Evolutionary conservation across 2,113 vertebrate species (phyloP).

Genomic region (Ahaetulla prasina): DNA sequence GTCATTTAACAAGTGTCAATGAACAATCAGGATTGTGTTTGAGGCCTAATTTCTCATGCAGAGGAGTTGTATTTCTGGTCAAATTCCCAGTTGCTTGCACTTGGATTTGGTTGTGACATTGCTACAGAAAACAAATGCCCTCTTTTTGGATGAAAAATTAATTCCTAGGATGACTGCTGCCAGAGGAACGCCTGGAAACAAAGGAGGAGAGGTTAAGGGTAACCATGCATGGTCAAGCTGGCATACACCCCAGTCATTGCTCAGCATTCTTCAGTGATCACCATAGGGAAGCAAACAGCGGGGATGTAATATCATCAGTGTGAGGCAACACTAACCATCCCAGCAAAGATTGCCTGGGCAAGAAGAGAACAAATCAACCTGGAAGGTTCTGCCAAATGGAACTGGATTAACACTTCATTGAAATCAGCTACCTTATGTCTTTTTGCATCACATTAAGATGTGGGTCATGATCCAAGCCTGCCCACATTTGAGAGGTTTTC

Average conservation of each 20-base stretch:
- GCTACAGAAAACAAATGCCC: conserved; percentile 36
- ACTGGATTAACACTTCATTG: not conserved
- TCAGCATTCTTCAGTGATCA: conserved; percentile 54
- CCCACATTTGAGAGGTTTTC: not conserved
- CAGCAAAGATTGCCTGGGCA: not conserved
- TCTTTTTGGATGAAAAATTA: conserved; percentile 54
- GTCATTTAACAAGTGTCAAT: not conserved
- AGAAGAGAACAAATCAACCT: not conserved
- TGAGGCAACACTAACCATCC: conserved; percentile 39
- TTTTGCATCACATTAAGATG: not conserved
- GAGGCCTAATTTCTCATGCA: conserved; percentile 5
- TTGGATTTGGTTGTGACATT: conserved; percentile 43
- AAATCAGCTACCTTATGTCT: not conserved
- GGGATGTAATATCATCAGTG: conserved; percentile 37
- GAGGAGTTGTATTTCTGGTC: not conserved
- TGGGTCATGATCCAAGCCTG: not conserved
- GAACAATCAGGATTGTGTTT: rapidly evolving
- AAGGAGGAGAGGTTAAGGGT: conserved; percentile 44
- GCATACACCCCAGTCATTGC: conserved; percentile 46
- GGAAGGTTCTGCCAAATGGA: conserved; percentile 10
- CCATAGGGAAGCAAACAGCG: conserved; percentile 47
- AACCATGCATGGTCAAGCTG: conserved; percentile 57
- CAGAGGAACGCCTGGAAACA: conserved; percentile 44
- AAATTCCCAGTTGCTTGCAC: conserved; percentile 1
- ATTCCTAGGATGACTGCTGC: conserved; percentile 49